Base-by-base conservation (phyloP, 2,113 vertebrate genomes). In the Paratilapia polleni region DNA sequence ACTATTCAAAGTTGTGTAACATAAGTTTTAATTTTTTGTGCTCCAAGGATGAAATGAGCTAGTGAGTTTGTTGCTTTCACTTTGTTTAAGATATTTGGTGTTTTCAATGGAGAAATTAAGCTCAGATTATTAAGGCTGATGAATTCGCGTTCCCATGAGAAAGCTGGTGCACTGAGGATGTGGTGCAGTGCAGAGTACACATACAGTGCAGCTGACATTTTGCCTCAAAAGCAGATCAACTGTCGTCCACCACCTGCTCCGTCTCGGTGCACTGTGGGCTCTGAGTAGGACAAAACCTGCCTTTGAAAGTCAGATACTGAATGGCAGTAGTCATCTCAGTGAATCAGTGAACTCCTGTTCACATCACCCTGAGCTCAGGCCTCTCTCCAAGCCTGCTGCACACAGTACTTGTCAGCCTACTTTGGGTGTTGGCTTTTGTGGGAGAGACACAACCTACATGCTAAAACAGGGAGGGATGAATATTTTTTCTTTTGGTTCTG, bases 131-230 rank as follows among this genome's bases (percentile, higher is more conserved):
- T 73, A 54, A 31, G 47, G 47, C 47, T 73, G 68, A 54, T 73
- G 12, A 73, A 13, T 73, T n/a, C n/a, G 47, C 43, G 19, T 49
- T 5, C 24, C 52, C 66, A 15, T 9, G 78, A 64, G 52, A 76
- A 66, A 81, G 79, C 61, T 3, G 19, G 5, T 61, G 19, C 7
- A 19, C 73, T 60, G 63, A 84, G 62, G 86, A 84, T 87, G 77
- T 90, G 78, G 73, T 80, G 64, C 2, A 2, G 28, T 75, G 15
- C 22, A 54, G 61, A 3, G 24, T 38, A 28, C n/a, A 15, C 77
- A 11, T 6, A 38, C 4, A 24, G 43, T 41, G 78, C 81, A 80
- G 80, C 66, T 88, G 87, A 87, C 61, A 60, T 76, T 57, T 60
- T 38, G 38, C n/a, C 36, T 66, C 24, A 70, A 52, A 26, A 79